Percentiles rank a stretch among this genome's conserved stretches.
These are phyloP conservation scores for Ichneumoninae sp. DNA, from an alignment of 2,888 invertebrate genomes.

Conservation along the genomic window DNA sequence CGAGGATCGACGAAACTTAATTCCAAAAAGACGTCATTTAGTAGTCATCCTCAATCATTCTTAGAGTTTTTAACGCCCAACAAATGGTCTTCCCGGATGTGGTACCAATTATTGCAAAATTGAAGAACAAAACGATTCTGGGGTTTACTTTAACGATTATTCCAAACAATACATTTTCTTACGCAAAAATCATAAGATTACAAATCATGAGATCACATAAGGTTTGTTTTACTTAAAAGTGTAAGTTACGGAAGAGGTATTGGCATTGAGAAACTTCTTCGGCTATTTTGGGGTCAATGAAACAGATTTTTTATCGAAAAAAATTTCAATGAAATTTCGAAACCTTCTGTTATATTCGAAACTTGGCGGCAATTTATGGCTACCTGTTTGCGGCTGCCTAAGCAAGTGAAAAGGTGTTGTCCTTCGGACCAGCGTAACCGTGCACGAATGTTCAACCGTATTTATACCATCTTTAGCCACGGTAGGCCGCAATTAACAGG, in stretches of 20 bases:
- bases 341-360: not conserved
- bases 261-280: conserved; percentile 45
- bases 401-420: conserved; percentile 13
- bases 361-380: not conserved
- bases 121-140: not conserved
- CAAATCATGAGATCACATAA: not conserved
- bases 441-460: conserved; percentile 11
- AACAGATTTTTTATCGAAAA: conserved; percentile 27
- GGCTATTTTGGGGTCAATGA: conserved; percentile 49
- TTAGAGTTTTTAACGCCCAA: too few relatives aligned
- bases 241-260: not conserved
- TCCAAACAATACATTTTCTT: not conserved
- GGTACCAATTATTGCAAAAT: not conserved
- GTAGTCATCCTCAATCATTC: too few relatives aligned
- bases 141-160: not conserved
- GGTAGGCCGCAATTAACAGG: conserved; percentile 53
- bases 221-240: not conserved
- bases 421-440: not conserved
- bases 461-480: conserved; percentile 34
- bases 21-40: too few relatives aligned
- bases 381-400: conserved; percentile 1
- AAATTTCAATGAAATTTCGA: not conserved
- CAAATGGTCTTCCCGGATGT: not conserved
- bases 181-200: not conserved
- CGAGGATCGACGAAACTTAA: too few relatives aligned